Percentiles rank a stretch among this genome's conserved stretches.
Evolutionary conservation across 2,888 invertebrate genomes (phyloP).

Genomic region (Patella ulyssiponensis): DNA sequence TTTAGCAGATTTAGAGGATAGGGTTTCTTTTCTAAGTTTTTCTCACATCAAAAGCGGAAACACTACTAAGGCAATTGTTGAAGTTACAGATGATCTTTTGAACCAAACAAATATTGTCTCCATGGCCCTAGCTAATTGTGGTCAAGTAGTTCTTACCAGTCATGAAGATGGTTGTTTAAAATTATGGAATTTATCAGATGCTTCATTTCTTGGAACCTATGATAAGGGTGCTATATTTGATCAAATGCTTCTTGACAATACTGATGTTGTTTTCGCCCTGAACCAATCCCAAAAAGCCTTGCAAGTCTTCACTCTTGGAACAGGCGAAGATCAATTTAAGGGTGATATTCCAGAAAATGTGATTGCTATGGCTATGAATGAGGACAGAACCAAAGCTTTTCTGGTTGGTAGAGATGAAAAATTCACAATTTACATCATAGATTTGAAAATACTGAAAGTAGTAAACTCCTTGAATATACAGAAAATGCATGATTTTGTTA

Average conservation of each 20-base stretch:
- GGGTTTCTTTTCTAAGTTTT: neutral
- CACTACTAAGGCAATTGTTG: neutral
- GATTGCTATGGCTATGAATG: constrained; percentile 39
- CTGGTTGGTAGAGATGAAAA: constrained; percentile 42
- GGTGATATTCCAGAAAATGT: constrained; percentile 41
- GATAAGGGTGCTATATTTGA: neutral
- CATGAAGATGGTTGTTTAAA: neutral
- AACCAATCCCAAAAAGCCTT: constrained; percentile 39
- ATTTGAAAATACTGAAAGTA: constrained; percentile 40
- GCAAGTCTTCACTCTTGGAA: constrained; percentile 35
- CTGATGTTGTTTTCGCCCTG: constrained; percentile 17
- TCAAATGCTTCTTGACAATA: neutral
- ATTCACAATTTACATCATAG: constrained; percentile 42
- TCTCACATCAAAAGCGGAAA: neutral
- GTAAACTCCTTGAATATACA: constrained; percentile 46
- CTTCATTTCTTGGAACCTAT: neutral
- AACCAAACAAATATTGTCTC: neutral
- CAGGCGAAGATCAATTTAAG: constrained; percentile 34
- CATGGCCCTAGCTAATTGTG: constrained; percentile 6
- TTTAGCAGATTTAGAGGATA: neutral
- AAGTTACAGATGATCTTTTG: neutral
- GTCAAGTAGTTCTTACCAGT: constrained; percentile 1
- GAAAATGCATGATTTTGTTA: constrained; percentile 43
- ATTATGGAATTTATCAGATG: constrained; percentile 6
- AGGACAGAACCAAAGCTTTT: constrained; percentile 37